Evolutionary conservation across 1,140 invertebrate genomes (phyloP), one percentile per base, ranked within the genome.

Genomic region (Papilio aristodemus): DNA sequence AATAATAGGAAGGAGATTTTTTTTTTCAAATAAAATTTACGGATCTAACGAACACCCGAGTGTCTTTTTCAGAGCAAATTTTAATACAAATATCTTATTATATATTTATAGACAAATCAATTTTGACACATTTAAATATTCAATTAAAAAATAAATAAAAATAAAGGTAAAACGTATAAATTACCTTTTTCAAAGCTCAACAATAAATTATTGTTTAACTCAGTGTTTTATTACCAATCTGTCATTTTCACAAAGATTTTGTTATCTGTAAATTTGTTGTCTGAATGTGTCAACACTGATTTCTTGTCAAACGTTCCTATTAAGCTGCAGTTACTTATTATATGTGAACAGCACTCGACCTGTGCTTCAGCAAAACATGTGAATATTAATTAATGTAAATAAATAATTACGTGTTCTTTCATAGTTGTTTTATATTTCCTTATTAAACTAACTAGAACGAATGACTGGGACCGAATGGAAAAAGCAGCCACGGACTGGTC

Each of bases 341-440:
- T 6, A 63, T 63, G 60, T 66, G 27, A 46, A 46, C 67, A 50
- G 62, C 69, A 73, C 76, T 41, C 32, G 36, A 57, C 25, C 43
- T 66, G 73, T 72, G 72, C 71, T 79, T 76, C 66, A 67, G 60
- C 64, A 69, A 71, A 74, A 67, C 75, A 73, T 85, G 79, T 81
- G 82, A 78, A 86, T 83, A 85, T 83, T 83, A 78, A 74, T 81
- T 81, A 77, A 74, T 87, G 85, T 87, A 87, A 87, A 87, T 87
- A 87, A 83, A 86, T 78, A 76, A 84, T 80, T 87, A 87, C 85
- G 85, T 87, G 85, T 87, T 87, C 83, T 82, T 78, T 73, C 54
- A 75, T 70, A 60, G 32, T 76, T 75, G 64, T 78, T 74, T 54
- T 79, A 71, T 75, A 39, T 75, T 76, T 69, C 19, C 9, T 54